Conservation (phyloP, 2,113 vertebrate genomes). For the Felis catus region DNA sequence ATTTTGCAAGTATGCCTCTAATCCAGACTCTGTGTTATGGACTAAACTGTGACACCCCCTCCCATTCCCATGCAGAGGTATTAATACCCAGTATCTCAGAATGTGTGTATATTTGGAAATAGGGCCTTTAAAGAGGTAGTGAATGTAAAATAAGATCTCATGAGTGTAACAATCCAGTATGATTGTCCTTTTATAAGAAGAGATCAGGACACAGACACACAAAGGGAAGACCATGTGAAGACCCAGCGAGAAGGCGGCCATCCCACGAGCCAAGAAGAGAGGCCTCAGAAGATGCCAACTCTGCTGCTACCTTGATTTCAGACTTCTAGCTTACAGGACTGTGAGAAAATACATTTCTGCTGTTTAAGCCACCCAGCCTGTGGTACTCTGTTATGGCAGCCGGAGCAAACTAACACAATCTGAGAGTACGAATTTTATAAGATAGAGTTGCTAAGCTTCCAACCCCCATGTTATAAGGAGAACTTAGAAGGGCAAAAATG, state of each 20-base stretch:
- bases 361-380: background rate
- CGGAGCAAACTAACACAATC: background rate
- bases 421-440: background rate
- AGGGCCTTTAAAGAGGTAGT: background rate
- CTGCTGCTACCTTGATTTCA: background rate
- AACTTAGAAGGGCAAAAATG: background rate
- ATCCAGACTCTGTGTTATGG: background rate
- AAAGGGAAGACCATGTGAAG: background rate
- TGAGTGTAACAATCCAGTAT: background rate
- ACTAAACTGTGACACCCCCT: background rate
- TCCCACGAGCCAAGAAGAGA: background rate
- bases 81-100: background rate
- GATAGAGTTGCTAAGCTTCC: background rate
- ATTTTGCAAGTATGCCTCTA: background rate
- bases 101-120: background rate
- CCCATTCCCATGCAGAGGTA: background rate
- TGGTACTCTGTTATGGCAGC: background rate
- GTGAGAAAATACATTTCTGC: background rate
- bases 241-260: background rate
- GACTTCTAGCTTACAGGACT: background rate
- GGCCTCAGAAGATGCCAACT: background rate
- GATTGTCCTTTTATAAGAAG: background rate
- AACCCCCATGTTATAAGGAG: background rate
- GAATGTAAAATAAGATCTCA: background rate
- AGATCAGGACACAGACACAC: background rate